These are phyloP conservation scores for Grantiella picta DNA, from an alignment of 2,113 vertebrate species.

Conservation along the genomic window DNA sequence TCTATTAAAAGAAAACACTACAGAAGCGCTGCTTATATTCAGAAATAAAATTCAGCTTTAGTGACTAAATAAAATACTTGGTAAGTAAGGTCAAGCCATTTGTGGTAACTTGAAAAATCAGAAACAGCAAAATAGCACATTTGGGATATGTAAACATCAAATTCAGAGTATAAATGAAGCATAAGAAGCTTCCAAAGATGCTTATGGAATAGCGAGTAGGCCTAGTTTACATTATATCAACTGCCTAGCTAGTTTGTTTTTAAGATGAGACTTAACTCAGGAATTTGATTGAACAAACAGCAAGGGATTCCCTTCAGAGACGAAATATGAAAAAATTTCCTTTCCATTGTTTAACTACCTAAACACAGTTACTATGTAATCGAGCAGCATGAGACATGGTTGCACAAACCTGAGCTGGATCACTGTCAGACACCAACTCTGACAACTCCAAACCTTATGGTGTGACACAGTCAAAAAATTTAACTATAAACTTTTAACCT, in stretches of 20 bases:
- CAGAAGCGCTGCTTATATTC: neutral
- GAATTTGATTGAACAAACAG: neutral
- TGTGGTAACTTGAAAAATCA: neutral
- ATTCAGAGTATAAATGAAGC: neutral
- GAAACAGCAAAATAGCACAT: neutral
- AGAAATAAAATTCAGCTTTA: neutral
- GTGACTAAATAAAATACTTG: neutral
- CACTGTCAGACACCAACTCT: neutral
- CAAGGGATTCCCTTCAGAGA: neutral
- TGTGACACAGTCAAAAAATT: neutral
- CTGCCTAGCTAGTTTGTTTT: neutral
- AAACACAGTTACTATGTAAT: neutral
- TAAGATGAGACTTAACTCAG: slow-evolving; percentile 6
- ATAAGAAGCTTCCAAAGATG: neutral
- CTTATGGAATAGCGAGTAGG: neutral
- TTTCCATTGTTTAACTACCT: neutral
- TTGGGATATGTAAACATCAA: slow-evolving; percentile 26
- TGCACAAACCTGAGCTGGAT: neutral
- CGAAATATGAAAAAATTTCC: neutral
- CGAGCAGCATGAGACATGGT: neutral
- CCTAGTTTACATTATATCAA: neutral
- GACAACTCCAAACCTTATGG: neutral
- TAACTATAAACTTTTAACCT: neutral
- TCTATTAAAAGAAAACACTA: neutral
- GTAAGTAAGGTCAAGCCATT: neutral